Evolutionary conservation across 2,888 invertebrate genomes (phyloP).

Genomic region (Helicoverpa assulta): DNA sequence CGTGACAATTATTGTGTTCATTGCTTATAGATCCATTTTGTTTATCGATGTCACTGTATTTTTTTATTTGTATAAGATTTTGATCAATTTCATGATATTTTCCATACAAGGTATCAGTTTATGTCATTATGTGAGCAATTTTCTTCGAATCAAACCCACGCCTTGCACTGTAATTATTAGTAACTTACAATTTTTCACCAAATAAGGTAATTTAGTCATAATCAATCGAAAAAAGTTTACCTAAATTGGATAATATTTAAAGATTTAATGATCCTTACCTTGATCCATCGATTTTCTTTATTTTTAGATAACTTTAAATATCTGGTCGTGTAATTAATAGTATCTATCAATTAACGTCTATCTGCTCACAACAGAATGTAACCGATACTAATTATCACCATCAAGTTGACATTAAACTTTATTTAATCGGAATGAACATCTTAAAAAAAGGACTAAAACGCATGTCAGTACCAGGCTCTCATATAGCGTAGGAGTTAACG

Average conservation of each 20-base stretch:
- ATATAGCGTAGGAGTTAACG: slow-evolving; percentile 53
- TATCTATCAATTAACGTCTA: not conserved
- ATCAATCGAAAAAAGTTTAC: not conserved
- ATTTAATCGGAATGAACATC: slow-evolving; percentile 16
- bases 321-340: not conserved
- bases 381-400: not conserved
- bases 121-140: slow-evolving; percentile 31
- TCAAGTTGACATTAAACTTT: slow-evolving; percentile 9
- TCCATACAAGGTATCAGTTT: slow-evolving; percentile 6
- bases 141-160: slow-evolving; percentile 35
- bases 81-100: slow-evolving; percentile 7
- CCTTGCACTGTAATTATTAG: slow-evolving; percentile 21
- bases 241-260: not conserved
- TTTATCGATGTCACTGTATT: slow-evolving; percentile 4
- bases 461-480: slow-evolving; percentile 40
- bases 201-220: slow-evolving; percentile 1
- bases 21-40: not conserved
- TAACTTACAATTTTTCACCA: slow-evolving; percentile 4
- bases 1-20: slow-evolving; percentile 17
- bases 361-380: not conserved
- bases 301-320: not conserved
- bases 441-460: slow-evolving; percentile 32
- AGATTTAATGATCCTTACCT: not conserved
- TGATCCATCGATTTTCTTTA: not conserved
- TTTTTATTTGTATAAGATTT: not conserved